These are phyloP conservation scores for Torymus tubicola DNA, from an alignment of 2,888 invertebrate genomes.

Conservation along the genomic window DNA sequence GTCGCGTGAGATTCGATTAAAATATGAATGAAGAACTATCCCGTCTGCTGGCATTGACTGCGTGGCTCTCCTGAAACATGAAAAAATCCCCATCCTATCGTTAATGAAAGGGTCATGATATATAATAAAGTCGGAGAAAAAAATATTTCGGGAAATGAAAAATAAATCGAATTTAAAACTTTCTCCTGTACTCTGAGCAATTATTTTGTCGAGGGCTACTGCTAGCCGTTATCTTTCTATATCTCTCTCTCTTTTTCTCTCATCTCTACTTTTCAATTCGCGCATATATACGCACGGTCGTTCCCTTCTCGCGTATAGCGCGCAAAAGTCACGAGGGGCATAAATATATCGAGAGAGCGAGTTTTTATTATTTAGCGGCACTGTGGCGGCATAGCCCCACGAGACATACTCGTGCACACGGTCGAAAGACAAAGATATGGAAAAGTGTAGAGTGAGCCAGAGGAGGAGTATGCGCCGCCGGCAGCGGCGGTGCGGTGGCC, in stretches of 20 bases:
- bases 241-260: not conserved
- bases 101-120: constrained; percentile 1
- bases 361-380: constrained; percentile 68
- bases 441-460: constrained; percentile 24
- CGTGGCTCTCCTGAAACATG: constrained; percentile 36
- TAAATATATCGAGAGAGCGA: constrained; percentile 57
- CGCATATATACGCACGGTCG: not conserved
- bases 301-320: not conserved
- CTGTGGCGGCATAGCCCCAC: constrained; percentile 49
- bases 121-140: not conserved
- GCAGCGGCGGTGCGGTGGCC: constrained; percentile 51
- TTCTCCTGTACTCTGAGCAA: constrained; percentile 11
- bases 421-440: constrained; percentile 44
- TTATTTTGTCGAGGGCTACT: constrained; percentile 34
- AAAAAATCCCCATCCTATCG: not conserved
- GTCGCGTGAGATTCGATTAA: constrained; percentile 21
- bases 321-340: constrained; percentile 32
- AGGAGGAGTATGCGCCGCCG: constrained; percentile 20
- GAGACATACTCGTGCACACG: constrained; percentile 42
- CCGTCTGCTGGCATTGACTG: not conserved
- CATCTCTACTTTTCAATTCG: constrained; percentile 54
- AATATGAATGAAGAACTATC: constrained; percentile 10
- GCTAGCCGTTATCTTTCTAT: not conserved
- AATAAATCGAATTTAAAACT: constrained; percentile 57
- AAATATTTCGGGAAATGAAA: constrained; percentile 42